Base-by-base conservation (phyloP, 2,888 invertebrate genomes). In the Platynereis dumerilii region DNA sequence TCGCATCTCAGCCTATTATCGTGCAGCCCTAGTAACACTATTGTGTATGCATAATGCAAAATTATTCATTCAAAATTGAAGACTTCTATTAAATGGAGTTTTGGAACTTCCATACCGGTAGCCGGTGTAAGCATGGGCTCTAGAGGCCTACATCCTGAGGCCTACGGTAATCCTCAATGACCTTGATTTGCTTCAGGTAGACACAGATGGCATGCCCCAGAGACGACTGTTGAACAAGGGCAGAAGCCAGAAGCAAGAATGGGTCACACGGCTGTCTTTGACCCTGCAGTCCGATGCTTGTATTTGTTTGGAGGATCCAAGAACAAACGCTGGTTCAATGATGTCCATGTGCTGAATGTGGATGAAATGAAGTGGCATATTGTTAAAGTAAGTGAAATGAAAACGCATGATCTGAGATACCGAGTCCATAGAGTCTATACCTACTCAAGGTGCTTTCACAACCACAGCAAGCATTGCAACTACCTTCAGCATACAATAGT, bases 231-330 rank as follows among this genome's bases (percentile, higher is more conserved):
- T 7, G 55, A 29, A 2, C 27, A 48, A 20, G 62, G 60, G 29
- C 60, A 26, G 29, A 72, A 69, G 58, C 69, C 71, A 2, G 71
- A 69, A 34, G 57, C 58, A 2, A 69, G 83, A 17, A 80, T 82
- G 77, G 83, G 83, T n/a, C 83, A 83, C 73, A 78, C 80, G 22
- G 79, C 80, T 1, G 78, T 79, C 3, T 81, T 78, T 65, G 81
- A 82, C 66, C 79, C 80, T 29, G 75, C 75, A 15, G 72, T 81
- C 20, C 63, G 78, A 17, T 80, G 81, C 71, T 72, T 83, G 34
- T 83, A 82, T 64, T 71, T 83, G 42, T 81, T 74, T 68, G 83
- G 82, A 3, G 82, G 83, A 2, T 80, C 81, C 29, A 82, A 81
- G 71, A 80, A 80, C 66, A 72, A 75, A 2, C 76, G 78, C 59